A percentile compares a stretch with the other conserved stretches of the same genome.
Conservation (phyloP, 2,888 invertebrate species). For the Zaprionus bogoriensis region DNA sequence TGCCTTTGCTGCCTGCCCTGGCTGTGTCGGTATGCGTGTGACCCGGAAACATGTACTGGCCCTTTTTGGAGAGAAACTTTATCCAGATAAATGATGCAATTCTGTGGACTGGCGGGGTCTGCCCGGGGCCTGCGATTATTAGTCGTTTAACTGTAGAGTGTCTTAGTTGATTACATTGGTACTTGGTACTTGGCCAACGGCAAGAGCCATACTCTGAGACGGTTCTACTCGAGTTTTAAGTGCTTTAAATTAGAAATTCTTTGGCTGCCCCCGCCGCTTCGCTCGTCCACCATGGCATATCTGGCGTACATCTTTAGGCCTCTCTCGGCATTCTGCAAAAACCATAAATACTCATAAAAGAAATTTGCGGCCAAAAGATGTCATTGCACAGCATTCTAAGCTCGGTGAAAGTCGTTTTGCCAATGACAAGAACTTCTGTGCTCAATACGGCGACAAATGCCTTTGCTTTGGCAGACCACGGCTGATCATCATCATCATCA, state of each 20-base stretch:
- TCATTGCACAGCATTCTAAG: slow-evolving; percentile 61
- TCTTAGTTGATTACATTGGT: slow-evolving; percentile 15
- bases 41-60: slow-evolving; percentile 56
- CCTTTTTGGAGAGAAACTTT: slow-evolving; percentile 51
- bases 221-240: slow-evolving; percentile 2
- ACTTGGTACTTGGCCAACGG: slow-evolving; percentile 4
- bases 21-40: slow-evolving; percentile 49
- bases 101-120: slow-evolving; percentile 21
- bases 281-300: slow-evolving; percentile 15
- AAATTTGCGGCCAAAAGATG: slow-evolving; percentile 54
- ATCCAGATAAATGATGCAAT: slow-evolving; percentile 74
- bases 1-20: slow-evolving; percentile 36
- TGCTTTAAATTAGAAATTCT: slow-evolving; percentile 39
- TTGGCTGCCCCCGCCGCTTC: slow-evolving; percentile 26
- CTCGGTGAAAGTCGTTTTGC: slow-evolving; percentile 73
- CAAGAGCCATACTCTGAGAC: neutral
- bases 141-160: slow-evolving; percentile 50
- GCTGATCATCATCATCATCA: slow-evolving; percentile 13
- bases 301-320: slow-evolving; percentile 35
- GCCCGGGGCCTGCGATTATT: slow-evolving; percentile 14
- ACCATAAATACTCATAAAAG: slow-evolving; percentile 50
- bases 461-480: slow-evolving; percentile 24
- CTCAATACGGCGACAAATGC: slow-evolving; percentile 57
- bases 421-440: slow-evolving; percentile 71
- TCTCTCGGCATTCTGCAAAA: slow-evolving; percentile 9